Evolutionary conservation across 2,888 invertebrate genomes (phyloP), one percentile per base, ranked within the genome.

Genomic region (Melinaea marsaeus): DNA sequence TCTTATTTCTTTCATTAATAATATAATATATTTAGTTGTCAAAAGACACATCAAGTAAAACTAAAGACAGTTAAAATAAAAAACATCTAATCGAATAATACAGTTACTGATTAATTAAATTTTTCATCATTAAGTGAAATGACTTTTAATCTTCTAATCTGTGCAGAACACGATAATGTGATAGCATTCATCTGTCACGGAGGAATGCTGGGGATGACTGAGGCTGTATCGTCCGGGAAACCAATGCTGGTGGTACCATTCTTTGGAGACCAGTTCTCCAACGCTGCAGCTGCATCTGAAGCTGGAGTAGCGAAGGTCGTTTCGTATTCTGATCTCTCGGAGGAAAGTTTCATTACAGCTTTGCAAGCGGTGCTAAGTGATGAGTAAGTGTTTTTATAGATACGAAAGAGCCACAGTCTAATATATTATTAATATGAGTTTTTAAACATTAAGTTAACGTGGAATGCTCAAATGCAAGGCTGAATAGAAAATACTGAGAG

Each of bases 181-280:
- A 85, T 92, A 61, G 92, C 92, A 0, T 93, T 93, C 72, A 88
- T 93, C 51, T 90, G 91, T 0, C 94, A 94, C 72, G 93, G 93
- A 0, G 93, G 93, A 2, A 84, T 93, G 2, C 81, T 93, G 42
- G 93, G 93, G 46, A 91, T 92, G 79, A 93, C 92, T 0, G 94
- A 94, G 70, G 92, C 92, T 1, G 89, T 93, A 13, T 89, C 92
- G 9, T 91, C 91, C 1, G 93, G 93, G 2, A 93, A 93, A 60
- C 93, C 93, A 4, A 91, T 92, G 81, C 75, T 94, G 59, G 88
- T 92, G 48, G 88, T 93, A 68, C 93, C 93, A 0, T 93, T 93
- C 82, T 93, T 92, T 73, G 93, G 93, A 22, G 93, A 94, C 79
- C 93, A 94, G 79, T 88, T 89, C 11, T 78, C 86, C 48, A 94